phyloP scores from a whole-genome alignment of 2,113 vertebrate genomes.

The Camarhynchus parvulus region DNA sequence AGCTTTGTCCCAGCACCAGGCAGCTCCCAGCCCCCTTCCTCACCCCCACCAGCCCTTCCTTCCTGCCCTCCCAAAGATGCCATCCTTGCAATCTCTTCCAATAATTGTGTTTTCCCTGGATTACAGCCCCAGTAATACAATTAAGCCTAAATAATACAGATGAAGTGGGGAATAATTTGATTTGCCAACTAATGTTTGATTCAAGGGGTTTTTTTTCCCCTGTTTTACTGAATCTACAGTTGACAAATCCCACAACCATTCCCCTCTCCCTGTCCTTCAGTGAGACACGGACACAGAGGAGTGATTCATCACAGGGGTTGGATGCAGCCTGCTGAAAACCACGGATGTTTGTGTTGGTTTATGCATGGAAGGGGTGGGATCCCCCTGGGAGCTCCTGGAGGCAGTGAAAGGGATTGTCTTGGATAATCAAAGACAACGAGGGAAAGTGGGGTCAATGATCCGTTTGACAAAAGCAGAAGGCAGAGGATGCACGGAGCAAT shows the following conservation, averaged over 20 bases:
- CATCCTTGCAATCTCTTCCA: conserved; percentile 14
- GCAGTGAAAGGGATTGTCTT: conserved; percentile 27
- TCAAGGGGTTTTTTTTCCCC: neutral
- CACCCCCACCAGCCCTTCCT: neutral
- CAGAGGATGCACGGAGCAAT: neutral
- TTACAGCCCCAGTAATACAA: conserved; percentile 44
- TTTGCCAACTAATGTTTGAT: conserved; percentile 33
- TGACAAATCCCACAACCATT: neutral
- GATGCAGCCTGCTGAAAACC: neutral
- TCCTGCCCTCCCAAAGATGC: conserved; percentile 18
- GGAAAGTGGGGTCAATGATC: conserved; percentile 44
- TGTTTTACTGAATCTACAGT: neutral
- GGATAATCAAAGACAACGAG: conserved; percentile 52
- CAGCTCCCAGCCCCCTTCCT: neutral
- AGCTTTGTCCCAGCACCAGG: neutral
- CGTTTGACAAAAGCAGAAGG: conserved; percentile 35
- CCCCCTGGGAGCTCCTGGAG: neutral
- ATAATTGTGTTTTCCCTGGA: conserved; percentile 47
- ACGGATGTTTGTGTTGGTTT: neutral
- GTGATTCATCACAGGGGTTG: neutral
- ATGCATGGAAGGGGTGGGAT: neutral
- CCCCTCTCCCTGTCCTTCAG: neutral
- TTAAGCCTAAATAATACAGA: conserved; percentile 60
- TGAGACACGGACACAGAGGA: neutral
- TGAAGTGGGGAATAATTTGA: conserved; percentile 44